Conservation (phyloP, 2,797 vertebrate genomes). For the Pseudochaenichthys georgianus region DNA sequence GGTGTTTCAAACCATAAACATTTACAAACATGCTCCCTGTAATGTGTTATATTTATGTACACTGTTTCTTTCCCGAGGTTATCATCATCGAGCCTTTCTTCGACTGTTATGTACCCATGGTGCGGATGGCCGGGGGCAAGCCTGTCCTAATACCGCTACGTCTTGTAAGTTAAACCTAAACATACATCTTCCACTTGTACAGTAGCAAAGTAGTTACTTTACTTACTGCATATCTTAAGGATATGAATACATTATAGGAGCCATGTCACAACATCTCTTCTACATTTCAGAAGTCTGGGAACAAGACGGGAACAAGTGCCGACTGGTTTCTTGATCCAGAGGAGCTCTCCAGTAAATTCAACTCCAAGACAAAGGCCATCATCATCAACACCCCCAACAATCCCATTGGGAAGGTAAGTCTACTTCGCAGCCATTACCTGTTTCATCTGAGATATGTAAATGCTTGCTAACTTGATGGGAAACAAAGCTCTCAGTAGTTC, state of each 20-base stretch:
- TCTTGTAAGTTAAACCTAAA: conserved; percentile 84
- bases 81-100: conserved; percentile 97
- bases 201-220: background rate
- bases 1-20: background rate
- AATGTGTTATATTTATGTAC: background rate
- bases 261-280: background rate
- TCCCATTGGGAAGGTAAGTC: conserved; percentile 91
- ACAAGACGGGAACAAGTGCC: conserved; percentile 84
- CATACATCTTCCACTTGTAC: background rate
- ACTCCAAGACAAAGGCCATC: conserved; percentile 94
- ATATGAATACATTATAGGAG: background rate
- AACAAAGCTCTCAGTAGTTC: background rate
- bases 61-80: conserved; percentile 83
- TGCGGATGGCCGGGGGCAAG: conserved; percentile 93
- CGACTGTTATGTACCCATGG: conserved; percentile 95
- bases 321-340: conserved; percentile 91
- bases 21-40: conserved; percentile 1
- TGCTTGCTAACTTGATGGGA: background rate
- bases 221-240: background rate
- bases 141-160: conserved; percentile 91
- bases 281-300: conserved; percentile 81
- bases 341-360: conserved; percentile 95
- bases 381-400: conserved; percentile 97
- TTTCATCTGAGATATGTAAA: background rate
- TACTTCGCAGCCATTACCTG: background rate